Percentiles rank a stretch among this genome's conserved stretches.
These are phyloP conservation scores for Encarsia formosa DNA, from an alignment of 2,888 invertebrate genomes.

Conservation along the genomic window DNA sequence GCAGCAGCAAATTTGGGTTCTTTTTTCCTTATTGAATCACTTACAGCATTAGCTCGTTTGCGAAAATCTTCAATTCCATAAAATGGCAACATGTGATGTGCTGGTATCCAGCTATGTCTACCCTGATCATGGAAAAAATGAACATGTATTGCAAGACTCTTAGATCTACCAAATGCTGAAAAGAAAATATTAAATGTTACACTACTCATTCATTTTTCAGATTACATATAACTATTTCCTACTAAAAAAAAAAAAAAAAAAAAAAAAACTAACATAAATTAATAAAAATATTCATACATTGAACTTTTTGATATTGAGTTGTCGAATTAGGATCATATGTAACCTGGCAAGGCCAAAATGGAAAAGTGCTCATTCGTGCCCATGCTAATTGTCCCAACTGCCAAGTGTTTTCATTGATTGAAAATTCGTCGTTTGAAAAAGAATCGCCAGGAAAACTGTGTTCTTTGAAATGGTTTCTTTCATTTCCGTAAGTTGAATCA, in stretches of 20 bases:
- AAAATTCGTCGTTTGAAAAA: too few species aligned
- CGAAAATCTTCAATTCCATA: constrained; percentile 27
- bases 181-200: background rate
- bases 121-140: constrained; percentile 28
- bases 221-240: background rate
- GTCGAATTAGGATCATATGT: constrained; percentile 25
- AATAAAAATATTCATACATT: constrained; percentile 15
- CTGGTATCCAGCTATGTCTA: constrained; percentile 28
- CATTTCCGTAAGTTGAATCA: too few species aligned
- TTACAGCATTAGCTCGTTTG: constrained; percentile 19
- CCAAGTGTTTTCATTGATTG: too few species aligned
- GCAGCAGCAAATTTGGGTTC: constrained; percentile 29
- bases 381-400: constrained; percentile 24
- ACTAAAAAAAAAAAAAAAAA: background rate
- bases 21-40: constrained; percentile 22
- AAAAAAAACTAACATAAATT: constrained; percentile 1
- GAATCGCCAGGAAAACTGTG: too few species aligned
- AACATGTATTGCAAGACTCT: constrained; percentile 26
- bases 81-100: constrained; percentile 28
- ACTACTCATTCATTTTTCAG: background rate
- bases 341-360: constrained; percentile 28
- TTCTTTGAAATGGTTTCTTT: too few species aligned
- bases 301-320: constrained; percentile 25
- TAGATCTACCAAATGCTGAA: constrained; percentile 25
- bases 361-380: constrained; percentile 30